A percentile compares a stretch with the other conserved stretches of the same genome.
Conservation (phyloP, 30 jellyfish, hydroid and myxozoan species). For the Phacellophora camtschatica region DNA sequence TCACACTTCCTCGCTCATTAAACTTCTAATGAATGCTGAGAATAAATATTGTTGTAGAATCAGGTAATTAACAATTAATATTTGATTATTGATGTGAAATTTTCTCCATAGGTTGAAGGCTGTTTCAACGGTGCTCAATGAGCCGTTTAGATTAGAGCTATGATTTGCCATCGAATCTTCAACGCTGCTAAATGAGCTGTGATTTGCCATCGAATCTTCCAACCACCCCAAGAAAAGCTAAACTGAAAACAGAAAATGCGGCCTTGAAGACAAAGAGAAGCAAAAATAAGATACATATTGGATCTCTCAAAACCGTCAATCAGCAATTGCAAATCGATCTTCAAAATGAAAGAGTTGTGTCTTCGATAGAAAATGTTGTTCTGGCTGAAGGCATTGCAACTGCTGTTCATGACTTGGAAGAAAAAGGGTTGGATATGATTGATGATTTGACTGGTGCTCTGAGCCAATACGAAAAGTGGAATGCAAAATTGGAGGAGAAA, state of each 20-base stretch:
- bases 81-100: too few species aligned
- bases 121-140: too few species aligned
- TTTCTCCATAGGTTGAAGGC: too few species aligned
- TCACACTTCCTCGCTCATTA: too few species aligned
- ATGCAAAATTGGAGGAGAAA: neutral
- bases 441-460: neutral
- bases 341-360: neutral
- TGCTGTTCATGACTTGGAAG: neutral
- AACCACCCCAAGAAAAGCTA: neutral
- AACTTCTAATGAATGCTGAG: too few species aligned
- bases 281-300: neutral
- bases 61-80: too few species aligned
- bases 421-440: neutral
- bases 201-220: too few species aligned
- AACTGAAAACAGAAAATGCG: neutral
- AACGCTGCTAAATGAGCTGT: too few species aligned
- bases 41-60: too few species aligned
- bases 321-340: neutral
- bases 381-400: neutral
- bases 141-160: too few species aligned
- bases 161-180: too few species aligned
- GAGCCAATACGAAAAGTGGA: neutral
- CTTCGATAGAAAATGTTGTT: neutral
- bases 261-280: neutral
- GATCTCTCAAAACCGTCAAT: neutral